Base-by-base conservation (phyloP, 2,113 vertebrate species). In the Bostrychus sinensis region DNA sequence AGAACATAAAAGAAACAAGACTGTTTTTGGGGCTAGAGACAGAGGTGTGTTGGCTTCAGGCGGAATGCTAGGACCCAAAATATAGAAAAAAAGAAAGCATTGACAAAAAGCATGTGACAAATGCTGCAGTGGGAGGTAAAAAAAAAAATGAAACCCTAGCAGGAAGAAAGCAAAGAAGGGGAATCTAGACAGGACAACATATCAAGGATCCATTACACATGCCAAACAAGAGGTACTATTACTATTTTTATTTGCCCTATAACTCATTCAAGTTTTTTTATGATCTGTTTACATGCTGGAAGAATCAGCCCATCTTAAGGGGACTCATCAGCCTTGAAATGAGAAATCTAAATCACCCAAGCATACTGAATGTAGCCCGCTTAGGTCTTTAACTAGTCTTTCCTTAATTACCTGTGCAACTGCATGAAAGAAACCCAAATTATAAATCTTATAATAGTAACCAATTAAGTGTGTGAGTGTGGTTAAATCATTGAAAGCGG, bases 381-480 rank as follows among this genome's bases (percentile, higher is more conserved):
- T 54, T 46, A 68, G 41, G 64, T 70, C 64, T 80, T 48, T 72
- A 51, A 54, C 73, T 62, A 66, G 77, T 45, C 42, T 45, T 11
- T 46, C 22, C 20, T 57, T 66, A 76, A 80, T 83, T 62, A 73
- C 54, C 39, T 60, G 67, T 65, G 37, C 60, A 72, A 82, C 70
- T 81, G 57, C 78, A 64, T 16, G 60, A 42, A 73, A 75, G 78
- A 56, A 73, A 80, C 66, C 48, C 57, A 69, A 72, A 70, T 77
- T 57, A 74, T 48, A 55, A 56, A 78, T 70, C 66, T 62, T 46
- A 54, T 75, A 69, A 81, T 78, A 76, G 67, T 66, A 76, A 75
- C 65, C 57, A 65, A 78, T 79, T 82, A 75, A 78, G 62, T 61
- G 71, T 20, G 8, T 19, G 11, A 70, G 28, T 14, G 19, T 51